Base-by-base conservation (phyloP, 2,113 vertebrate genomes). In the Copsychus sechellarum region DNA sequence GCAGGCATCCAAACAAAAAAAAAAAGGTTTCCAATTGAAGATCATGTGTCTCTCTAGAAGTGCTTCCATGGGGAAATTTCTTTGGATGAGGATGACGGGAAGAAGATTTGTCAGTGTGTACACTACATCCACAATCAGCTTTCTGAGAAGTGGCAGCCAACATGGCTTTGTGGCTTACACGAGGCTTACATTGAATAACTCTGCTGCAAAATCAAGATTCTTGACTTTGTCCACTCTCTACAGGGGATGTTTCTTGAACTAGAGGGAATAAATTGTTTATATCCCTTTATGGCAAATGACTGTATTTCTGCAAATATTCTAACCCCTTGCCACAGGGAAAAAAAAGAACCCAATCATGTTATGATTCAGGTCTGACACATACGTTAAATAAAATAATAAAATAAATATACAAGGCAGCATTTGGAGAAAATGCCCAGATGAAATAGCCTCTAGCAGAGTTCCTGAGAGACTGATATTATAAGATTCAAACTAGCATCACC, bases 91-190 rank as follows among this genome's bases (percentile, higher is more conserved):
- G 29, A 47, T 76, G 78, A 92, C 34, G 42, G 36, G 70, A 89
- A 91, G 60, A 18, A 89, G 25, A 87, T 94, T 81, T 85, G 66
- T 91, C 93, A 80, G 38, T 40, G 38, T 42, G 61, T 57, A 57
- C 57, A 50, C 31, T 50, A 78, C 42, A 72, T 85, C 38, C 74
- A 89, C 78, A 92, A 87, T 58, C 65, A 95, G 31, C 25, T 85
- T 92, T 93, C 77, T 87, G 66, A 87, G 89, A 91, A 79, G 58
- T 42, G 50, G 54, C 62, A 90, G 85, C 50, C 70, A 90, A 95
- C 90, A 95, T 40, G 78, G 58, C 78, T 91, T 69, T 87, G 87
- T 90, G 70, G 66, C 58, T 92, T 95, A 29, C 66, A 79, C 16
- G 45, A 92, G 78, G 94, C 85, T 80, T 92, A 76, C 78, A 65